Percentiles rank a stretch among this genome's conserved stretches.
Conservation (phyloP, 2,797 vertebrate species). For the Aplochiton taeniatus region DNA sequence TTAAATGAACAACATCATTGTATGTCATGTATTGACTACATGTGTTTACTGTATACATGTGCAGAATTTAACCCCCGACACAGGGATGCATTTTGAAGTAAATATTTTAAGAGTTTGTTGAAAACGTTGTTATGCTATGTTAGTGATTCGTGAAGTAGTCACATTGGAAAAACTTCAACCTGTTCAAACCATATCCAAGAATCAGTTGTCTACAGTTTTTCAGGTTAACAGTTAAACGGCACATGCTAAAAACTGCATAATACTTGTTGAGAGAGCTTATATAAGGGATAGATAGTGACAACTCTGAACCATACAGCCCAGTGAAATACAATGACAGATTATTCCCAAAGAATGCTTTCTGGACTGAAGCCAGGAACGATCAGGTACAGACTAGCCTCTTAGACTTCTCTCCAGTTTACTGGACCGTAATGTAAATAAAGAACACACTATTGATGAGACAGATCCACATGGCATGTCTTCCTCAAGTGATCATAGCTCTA, state of each 20-base stretch:
- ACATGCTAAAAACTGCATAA: not conserved
- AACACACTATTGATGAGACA: conserved; percentile 3
- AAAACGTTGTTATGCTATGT: too few species aligned
- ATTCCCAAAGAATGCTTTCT: conserved; percentile 48
- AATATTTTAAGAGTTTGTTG: too few species aligned
- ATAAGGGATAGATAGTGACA: conserved; percentile 17
- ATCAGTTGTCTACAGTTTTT: not conserved
- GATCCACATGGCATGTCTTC: not conserved
- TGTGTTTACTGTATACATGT: conserved; percentile 3
- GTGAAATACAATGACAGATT: conserved; percentile 48
- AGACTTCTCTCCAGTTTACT: conserved; percentile 26
- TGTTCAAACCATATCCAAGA: not conserved
- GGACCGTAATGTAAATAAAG: conserved; percentile 17
- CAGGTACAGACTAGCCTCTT: conserved; percentile 41
- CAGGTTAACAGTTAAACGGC: not conserved
- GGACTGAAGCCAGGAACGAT: conserved; percentile 38
- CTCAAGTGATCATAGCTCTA: not conserved
- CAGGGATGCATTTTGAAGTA: too few species aligned
- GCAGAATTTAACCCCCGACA: not conserved
- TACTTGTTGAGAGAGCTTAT: conserved; percentile 11
- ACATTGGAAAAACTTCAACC: not conserved
- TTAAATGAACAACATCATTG: too few species aligned
- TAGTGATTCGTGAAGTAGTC: too few species aligned
- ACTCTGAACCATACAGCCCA: conserved; percentile 29
- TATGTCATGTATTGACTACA: too few species aligned